Evolutionary conservation across 92 coral and sea anemone species (phyloP), one percentile per base, ranked within the genome.

Genomic region (Actinostola sp.): DNA sequence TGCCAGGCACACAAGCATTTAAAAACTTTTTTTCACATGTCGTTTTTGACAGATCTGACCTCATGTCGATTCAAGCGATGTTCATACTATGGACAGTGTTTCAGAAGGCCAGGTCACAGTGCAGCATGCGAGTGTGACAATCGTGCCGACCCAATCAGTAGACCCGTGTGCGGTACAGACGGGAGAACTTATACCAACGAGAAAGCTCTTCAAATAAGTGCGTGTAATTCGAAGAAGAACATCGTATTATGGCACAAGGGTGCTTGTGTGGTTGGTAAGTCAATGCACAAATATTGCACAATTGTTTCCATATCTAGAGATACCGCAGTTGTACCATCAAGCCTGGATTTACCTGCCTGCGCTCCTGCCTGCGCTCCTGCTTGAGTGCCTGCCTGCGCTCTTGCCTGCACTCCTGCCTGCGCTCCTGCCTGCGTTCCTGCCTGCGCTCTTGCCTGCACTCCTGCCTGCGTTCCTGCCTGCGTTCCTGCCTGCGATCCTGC

Each of bases 91-190:
- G 79, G 92, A 28, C 79, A 70, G 30, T 95, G 99, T 51, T 63
- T 78, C 41, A 78, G 84, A 72, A 76, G 87, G 41, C 53, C 84
- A 16, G 85, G 85, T 50, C 80, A 82, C 1, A 48, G 59, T 1
- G 73, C 92, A 27, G 75, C 65, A n/a, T 95, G 99, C 43, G 88
- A 82, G 64, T 94, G 98, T 32, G 84, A 73, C 27, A 66, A 73
- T 8, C 68, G 48, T 36, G 70, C 79, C 12, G 68, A 79, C 54
- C 78, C 71, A 26, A 52, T 70, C 33, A 83, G 63, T 26, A 84
- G 78, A n/a, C 92, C 90, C 16, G 90, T 95, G 17, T 95, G 99
- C 72, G 99, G 99, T 39, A 85, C 97, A 32, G 92, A 95, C 56
- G 91, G 92, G 13, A 88, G 75, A 46, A 88, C 99, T 0, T 95